These are phyloP conservation scores for Xyrichtys novacula DNA, from an alignment of 2,797 vertebrate species.

Conservation along the genomic window DNA sequence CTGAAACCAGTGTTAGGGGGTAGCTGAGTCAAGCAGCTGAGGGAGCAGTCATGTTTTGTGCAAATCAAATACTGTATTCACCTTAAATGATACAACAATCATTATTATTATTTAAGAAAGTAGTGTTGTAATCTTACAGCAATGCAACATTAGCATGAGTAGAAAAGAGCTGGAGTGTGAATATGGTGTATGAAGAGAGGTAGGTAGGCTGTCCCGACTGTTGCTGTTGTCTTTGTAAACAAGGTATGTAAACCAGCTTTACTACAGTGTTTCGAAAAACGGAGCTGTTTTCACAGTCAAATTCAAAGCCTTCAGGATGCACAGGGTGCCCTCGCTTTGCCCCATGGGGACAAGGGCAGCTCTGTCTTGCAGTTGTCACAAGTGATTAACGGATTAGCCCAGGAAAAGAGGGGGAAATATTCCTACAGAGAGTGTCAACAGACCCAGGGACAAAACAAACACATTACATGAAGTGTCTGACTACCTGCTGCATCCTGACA, in stretches of 20 bases:
- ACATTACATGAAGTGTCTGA: slow-evolving; percentile 62
- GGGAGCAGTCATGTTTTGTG: too few relatives aligned
- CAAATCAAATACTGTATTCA: too few relatives aligned
- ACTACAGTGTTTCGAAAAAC: not conserved
- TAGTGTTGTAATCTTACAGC: too few relatives aligned
- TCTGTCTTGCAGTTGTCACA: slow-evolving; percentile 36
- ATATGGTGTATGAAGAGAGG: not conserved
- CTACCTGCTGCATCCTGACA: slow-evolving; percentile 38
- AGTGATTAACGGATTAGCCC: slow-evolving; percentile 67
- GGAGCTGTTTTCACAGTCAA: not conserved
- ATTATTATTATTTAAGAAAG: too few relatives aligned
- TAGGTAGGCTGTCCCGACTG: too few relatives aligned
- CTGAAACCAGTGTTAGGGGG: too few relatives aligned
- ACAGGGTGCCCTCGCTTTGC: slow-evolving; percentile 3
- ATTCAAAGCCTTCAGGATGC: slow-evolving; percentile 19
- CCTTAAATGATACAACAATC: too few relatives aligned
- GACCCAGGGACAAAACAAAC: slow-evolving; percentile 60
- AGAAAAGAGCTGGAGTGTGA: not conserved
- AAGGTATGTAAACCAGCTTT: not conserved
- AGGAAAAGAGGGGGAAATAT: slow-evolving; percentile 53
- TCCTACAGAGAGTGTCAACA: slow-evolving; percentile 59
- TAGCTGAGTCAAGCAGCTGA: too few relatives aligned
- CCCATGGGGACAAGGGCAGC: slow-evolving; percentile 27
- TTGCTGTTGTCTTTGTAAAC: not conserved
- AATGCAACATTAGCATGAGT: too few relatives aligned